phyloP scores from a whole-genome alignment of 2,888 invertebrate species.

The Cylloceria caligata region DNA sequence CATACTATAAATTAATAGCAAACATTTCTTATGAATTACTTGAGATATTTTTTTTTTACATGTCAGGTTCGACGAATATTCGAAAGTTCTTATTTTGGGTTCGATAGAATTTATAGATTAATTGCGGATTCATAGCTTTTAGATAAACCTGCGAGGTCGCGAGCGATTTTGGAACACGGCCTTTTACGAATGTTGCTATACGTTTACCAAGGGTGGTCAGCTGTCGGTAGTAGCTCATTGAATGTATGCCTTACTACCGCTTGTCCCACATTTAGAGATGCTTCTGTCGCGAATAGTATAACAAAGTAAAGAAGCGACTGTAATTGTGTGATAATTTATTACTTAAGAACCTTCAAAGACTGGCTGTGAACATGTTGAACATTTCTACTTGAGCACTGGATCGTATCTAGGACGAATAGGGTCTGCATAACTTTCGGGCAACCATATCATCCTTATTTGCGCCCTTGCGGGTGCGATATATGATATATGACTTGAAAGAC shows the following conservation, averaged over 20 bases:
- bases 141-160: not conserved
- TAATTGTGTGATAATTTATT: constrained; percentile 38
- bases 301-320: not conserved
- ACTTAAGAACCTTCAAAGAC: constrained; percentile 61
- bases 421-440: constrained; percentile 36
- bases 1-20: not conserved
- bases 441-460: not conserved
- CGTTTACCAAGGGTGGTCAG: not conserved
- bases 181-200: constrained; percentile 23
- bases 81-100: not conserved
- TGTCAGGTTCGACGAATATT: no score
- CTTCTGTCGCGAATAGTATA: constrained; percentile 5
- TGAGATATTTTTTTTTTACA: not conserved
- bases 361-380: constrained; percentile 67
- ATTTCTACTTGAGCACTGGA: constrained; percentile 54
- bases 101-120: constrained; percentile 2
- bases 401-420: constrained; percentile 39
- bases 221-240: not conserved
- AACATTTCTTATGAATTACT: not conserved
- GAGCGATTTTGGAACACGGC: constrained; percentile 15
- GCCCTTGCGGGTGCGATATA: constrained; percentile 1
- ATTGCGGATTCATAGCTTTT: constrained; percentile 5
- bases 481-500: constrained; percentile 41
- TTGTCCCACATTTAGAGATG: constrained; percentile 34
- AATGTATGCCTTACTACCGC: not conserved